Percentiles rank a stretch among this genome's conserved stretches.
phyloP scores from a whole-genome alignment of 2,888 invertebrate species.

The Ecliptopera silaceata region DNA sequence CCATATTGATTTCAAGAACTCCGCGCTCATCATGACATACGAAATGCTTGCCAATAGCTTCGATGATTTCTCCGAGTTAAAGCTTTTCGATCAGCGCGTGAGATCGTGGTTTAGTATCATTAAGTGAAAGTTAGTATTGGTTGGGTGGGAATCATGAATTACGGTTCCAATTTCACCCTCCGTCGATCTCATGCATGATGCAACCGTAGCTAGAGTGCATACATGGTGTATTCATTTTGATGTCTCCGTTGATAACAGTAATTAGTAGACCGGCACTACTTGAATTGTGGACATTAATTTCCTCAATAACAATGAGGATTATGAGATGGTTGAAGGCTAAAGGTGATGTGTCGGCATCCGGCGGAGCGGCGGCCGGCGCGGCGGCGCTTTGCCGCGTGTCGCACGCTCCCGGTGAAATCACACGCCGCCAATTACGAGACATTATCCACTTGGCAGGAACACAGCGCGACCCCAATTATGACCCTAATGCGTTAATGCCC shows the following conservation, averaged over 20 bases:
- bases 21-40: neutral
- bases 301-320: constrained; percentile 17
- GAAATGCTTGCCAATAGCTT: constrained; percentile 8
- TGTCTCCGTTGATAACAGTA: neutral
- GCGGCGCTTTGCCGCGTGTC: constrained; percentile 21
- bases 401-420: constrained; percentile 47
- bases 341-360: constrained; percentile 5
- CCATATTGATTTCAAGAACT: constrained; percentile 10
- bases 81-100: constrained; percentile 24
- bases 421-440: constrained; percentile 54
- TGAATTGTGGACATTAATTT: neutral
- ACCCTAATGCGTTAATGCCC: constrained; percentile 50
- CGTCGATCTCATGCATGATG: constrained; percentile 12
- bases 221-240: too few relatives aligned
- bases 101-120: constrained; percentile 29
- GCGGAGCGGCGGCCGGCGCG: neutral
- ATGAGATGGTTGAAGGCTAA: constrained; percentile 21
- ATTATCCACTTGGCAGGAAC: constrained; percentile 54
- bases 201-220: too few relatives aligned
- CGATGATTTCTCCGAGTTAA: constrained; percentile 9
- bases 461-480: constrained; percentile 50
- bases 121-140: constrained; percentile 33
- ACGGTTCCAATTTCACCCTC: constrained; percentile 25
- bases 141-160: constrained; percentile 18
- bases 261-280: neutral